Conservation (phyloP, 2,113 vertebrate genomes). For the Manacus vitellinus region DNA sequence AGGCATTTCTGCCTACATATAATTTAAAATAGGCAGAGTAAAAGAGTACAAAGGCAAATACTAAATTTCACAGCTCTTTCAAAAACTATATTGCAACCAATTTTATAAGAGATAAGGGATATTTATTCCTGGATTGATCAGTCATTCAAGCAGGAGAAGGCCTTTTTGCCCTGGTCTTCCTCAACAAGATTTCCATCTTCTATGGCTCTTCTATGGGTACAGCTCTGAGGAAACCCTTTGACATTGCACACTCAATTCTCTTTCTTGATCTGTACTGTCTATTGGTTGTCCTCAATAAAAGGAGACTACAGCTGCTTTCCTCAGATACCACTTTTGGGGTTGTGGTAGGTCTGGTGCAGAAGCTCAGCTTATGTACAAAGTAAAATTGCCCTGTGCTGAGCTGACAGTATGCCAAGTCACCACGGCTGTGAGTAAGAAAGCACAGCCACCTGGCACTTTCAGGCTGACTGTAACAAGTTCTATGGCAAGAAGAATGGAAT, state of each 20-base stretch:
- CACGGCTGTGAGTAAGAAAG: background rate
- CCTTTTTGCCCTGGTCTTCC: background rate
- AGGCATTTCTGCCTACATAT: background rate
- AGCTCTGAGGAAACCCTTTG: background rate
- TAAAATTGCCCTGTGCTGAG: background rate
- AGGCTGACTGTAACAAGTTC: background rate
- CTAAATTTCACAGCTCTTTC: background rate
- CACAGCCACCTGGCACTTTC: background rate
- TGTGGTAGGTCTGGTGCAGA: background rate
- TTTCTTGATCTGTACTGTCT: background rate
- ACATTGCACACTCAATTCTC: background rate
- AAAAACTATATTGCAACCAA: background rate
- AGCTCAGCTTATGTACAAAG: background rate
- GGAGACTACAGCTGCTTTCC: background rate
- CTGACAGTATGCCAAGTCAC: background rate
- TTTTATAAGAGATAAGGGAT: background rate
- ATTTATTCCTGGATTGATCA: background rate
- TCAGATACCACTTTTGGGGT: background rate
- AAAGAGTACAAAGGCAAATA: background rate
- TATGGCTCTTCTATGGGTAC: background rate
- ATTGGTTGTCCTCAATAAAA: background rate
- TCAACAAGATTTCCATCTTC: background rate
- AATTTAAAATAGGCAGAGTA: background rate
- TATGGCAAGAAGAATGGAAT: background rate
- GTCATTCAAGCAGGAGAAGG: background rate